Evolutionary conservation across 2,888 invertebrate genomes (phyloP), one percentile per base, ranked within the genome.

Genomic region (Agrilus mali): DNA sequence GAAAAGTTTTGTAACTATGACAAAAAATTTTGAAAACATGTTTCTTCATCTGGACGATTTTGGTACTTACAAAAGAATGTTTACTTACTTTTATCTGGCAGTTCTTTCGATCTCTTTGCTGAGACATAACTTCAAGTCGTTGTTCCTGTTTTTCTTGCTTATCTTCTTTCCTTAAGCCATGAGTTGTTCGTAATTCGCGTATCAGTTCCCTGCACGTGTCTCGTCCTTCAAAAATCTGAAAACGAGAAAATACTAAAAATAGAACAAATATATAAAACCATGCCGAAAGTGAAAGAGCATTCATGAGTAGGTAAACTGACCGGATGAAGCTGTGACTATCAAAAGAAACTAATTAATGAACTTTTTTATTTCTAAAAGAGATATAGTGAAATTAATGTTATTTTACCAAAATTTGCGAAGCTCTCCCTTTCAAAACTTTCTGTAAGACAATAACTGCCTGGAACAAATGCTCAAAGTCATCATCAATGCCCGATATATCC

Each of bases 151-250:
- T 56, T 31, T 52, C 47, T 33, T 60, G 57, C 52, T 65, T 65
- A 44, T 79, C 74, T 33, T 74, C 73, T 33, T 70, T 71, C 55
- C 80, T 73, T 1, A 80, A 70, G 0, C 80, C 79, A 49, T 79
- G 78, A 16, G 74, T 81, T 5, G 77, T 77, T 60, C 80, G 75
- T 56, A 86, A 58, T 66, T 86, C 85, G 42, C 77, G 72, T 1
- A 86, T 85, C 45, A 86, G 62, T 55, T 84, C 82, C 15, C 74
- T 72, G 16, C 80, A 78, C 42, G 78, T 73, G 45, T 79, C 75
- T 45, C 80, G 73, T 1, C 82, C 84, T 60, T 81, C 78, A 59
- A 74, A 79, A 72, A 85, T 82, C 83, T 82, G 52, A 1, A 50
- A 35, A 35, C 7, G 16, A n/a, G 35, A n/a, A 35, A 35, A 13